These are phyloP conservation scores for Oreortyx pictus DNA, from an alignment of 2,797 vertebrate genomes.

Conservation along the genomic window DNA sequence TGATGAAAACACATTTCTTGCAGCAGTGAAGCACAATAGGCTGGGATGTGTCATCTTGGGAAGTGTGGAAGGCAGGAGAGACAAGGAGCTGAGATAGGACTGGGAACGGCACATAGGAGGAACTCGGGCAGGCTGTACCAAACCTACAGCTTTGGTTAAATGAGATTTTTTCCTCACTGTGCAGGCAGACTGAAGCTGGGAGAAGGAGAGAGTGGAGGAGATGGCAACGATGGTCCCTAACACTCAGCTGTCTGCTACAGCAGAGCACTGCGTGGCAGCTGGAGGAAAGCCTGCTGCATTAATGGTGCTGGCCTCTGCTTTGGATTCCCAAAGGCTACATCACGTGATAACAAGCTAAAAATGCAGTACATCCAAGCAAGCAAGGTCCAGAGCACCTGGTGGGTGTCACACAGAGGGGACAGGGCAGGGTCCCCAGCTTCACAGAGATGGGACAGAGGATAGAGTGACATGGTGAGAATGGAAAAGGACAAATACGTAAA, in stretches of 20 bases:
- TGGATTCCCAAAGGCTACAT: background rate
- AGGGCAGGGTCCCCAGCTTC: background rate
- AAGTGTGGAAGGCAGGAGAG: background rate
- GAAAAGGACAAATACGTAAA: background rate
- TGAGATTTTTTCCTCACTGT: background rate
- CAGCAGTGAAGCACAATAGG: background rate
- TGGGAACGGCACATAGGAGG: background rate
- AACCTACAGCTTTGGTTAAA: background rate
- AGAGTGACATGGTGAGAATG: rapidly evolving
- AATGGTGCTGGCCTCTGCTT: background rate
- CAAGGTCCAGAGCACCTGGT: background rate
- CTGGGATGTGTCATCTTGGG: background rate
- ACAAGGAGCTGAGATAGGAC: background rate
- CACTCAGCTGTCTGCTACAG: background rate
- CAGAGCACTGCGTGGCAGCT: background rate
- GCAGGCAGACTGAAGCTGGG: background rate
- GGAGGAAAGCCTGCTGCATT: background rate
- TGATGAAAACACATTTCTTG: background rate
- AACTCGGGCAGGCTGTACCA: background rate
- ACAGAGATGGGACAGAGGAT: background rate
- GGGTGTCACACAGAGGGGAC: background rate
- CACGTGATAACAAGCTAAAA: slow-evolving; percentile 11
- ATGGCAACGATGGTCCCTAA: rapidly evolving
- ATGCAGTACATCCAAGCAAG: background rate
- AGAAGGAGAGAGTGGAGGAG: background rate